Evolutionary conservation across 2,888 invertebrate species (phyloP), one percentile per base, ranked within the genome.

Genomic region (Cylindroiulus punctatus): DNA sequence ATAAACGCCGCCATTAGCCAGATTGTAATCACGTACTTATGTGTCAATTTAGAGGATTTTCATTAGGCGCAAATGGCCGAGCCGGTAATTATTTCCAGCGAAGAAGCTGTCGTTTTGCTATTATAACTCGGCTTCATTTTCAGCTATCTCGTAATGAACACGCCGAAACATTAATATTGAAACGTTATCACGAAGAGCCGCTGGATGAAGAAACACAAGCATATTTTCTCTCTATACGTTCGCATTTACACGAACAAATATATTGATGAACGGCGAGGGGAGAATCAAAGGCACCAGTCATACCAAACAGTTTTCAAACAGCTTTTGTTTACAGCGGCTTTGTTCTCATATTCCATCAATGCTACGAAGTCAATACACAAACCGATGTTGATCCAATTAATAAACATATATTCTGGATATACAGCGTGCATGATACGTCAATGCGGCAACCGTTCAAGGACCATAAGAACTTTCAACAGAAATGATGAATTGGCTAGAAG

Each of bases 91-190:
- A 76, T 76, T 76, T 30, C 14, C 26, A 30, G 30, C 3, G 76
- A 76, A 76, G 76, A 76, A 76, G 76, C 76, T 76, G 76, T 65
- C 65, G 26, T 65, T 65, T 65, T 5, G 65, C 22, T 10, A 65
- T 76, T 30, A 76, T 76, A 26, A 30, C 76, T 76, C 26, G 26
- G 30, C 26, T 76, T 30, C 26, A 76, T 76, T 76, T 76, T 30
- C 76, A 76, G 30, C 76, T 76, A 76, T 76, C 76, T 76, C 76
- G 30, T 76, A 76, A 76, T 76, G 30, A 76, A 76, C 76, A 30
- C 76, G 76, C 26, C 12, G 30, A 76, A 76, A 76, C 22, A 22
- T 76, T 76, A 76, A 76, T 30, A 76, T 76, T 76, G 76, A 76
- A 76, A 76, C 30, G 26, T 76, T 76, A 76, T 76, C 76, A 76